These are phyloP conservation scores for Clanis bilineata DNA, from an alignment of 2,888 invertebrate genomes.

Conservation along the genomic window DNA sequence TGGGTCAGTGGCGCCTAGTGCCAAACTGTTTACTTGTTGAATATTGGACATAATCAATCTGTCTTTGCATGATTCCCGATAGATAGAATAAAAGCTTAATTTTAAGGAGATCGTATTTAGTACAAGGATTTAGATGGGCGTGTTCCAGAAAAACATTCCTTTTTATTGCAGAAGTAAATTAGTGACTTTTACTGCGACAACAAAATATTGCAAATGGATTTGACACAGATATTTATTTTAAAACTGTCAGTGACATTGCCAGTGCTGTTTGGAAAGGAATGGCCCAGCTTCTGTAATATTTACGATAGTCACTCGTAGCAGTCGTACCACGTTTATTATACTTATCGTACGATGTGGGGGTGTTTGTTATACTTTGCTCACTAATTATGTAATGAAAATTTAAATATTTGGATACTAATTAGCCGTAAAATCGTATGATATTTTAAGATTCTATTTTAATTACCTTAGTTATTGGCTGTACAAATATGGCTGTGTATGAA, in stretches of 20 bases:
- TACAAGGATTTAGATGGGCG: background rate
- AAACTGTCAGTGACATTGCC: background rate
- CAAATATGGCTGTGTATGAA: background rate
- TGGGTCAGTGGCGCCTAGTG: slow-evolving; percentile 45
- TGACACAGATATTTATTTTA: background rate
- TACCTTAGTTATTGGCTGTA: background rate
- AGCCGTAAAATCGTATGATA: background rate
- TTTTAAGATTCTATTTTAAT: background rate
- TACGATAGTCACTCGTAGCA: background rate
- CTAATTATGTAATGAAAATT: no score
- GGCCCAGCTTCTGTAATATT: background rate
- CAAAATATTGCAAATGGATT: background rate
- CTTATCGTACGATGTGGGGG: no score
- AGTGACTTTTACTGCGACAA: background rate
- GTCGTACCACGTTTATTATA: no score
- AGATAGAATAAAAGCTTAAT: background rate
- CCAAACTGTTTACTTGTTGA: no score
- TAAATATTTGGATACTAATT: background rate
- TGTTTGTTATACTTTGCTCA: no score
- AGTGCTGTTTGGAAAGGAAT: background rate
- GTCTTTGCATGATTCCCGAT: background rate
- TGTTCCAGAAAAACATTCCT: background rate
- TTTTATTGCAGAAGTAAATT: background rate
- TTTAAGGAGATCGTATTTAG: background rate
- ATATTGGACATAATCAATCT: background rate